Conservation (phyloP, 2,113 vertebrate genomes). For the Neodontobutis hainanensis region DNA sequence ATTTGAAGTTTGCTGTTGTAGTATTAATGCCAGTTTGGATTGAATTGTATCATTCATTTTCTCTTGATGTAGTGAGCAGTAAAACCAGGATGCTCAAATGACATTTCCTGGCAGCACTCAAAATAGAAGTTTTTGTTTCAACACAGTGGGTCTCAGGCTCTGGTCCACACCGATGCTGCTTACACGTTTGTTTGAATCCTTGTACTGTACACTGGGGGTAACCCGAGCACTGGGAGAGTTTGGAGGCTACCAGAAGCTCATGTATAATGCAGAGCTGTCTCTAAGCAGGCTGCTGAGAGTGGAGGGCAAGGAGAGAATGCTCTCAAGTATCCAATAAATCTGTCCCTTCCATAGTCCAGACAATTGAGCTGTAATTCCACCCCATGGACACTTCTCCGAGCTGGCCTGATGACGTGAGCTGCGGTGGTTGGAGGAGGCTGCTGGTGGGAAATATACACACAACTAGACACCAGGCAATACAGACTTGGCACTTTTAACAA, state of each 20-base stretch:
- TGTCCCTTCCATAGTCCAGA: slow-evolving; percentile 68
- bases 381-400: slow-evolving; percentile 52
- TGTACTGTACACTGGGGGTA: slow-evolving; percentile 59
- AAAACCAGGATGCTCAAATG: neutral
- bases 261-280: slow-evolving; percentile 78
- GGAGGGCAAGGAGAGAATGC: slow-evolving; percentile 77
- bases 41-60: slow-evolving; percentile 6
- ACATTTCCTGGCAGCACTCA: slow-evolving; percentile 6
- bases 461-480: neutral
- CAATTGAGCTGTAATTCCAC: slow-evolving; percentile 80
- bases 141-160: neutral
- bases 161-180: slow-evolving; percentile 12
- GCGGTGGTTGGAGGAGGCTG: slow-evolving; percentile 34
- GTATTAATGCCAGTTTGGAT: neutral
- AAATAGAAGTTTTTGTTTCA: slow-evolving; percentile 3
- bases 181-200: slow-evolving; percentile 32
- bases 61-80: neutral
- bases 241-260: slow-evolving; percentile 69
- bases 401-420: slow-evolving; percentile 50
- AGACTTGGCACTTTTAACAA: neutral
- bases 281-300: slow-evolving; percentile 78
- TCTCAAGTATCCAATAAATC: slow-evolving; percentile 80
- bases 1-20: slow-evolving; percentile 1
- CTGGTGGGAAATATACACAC: slow-evolving; percentile 14
- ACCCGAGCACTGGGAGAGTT: slow-evolving; percentile 73